phyloP scores from a whole-genome alignment of 2,797 vertebrate species.

The Geotrypetes seraphini region DNA sequence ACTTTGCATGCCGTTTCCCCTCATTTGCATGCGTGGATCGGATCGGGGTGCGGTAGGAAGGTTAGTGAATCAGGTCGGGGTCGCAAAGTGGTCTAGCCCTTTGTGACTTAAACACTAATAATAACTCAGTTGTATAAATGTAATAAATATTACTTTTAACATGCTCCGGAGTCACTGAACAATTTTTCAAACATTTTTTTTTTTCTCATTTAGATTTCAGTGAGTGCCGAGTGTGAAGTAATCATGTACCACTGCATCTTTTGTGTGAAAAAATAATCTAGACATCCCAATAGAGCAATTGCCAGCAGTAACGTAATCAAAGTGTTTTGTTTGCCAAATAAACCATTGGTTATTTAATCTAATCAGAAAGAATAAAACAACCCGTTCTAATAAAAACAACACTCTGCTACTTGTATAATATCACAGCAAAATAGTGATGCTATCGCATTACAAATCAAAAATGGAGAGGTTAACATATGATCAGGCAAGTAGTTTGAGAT shows the following conservation, averaged over 20 bases:
- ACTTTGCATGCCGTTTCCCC: too few relatives aligned
- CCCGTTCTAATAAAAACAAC: slow-evolving; percentile 1
- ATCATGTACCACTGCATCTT: background rate
- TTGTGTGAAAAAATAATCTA: background rate
- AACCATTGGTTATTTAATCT: slow-evolving; percentile 14
- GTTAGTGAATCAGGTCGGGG: too few relatives aligned
- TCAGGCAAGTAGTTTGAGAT: too few relatives aligned
- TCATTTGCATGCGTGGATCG: too few relatives aligned
- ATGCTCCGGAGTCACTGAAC: slow-evolving; percentile 23
- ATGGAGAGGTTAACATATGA: too few relatives aligned
- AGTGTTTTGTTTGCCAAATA: slow-evolving; percentile 13
- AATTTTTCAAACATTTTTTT: slow-evolving; percentile 15
- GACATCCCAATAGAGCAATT: slow-evolving; percentile 15
- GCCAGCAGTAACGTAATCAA: slow-evolving; percentile 11
- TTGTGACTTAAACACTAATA: slow-evolving; percentile 29
- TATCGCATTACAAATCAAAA: slow-evolving; percentile 6
- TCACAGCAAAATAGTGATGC: slow-evolving; percentile 9
- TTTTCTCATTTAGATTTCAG: slow-evolving; percentile 17
- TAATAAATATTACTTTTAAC: slow-evolving; percentile 20
- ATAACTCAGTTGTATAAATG: slow-evolving; percentile 25
- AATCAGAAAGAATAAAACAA: slow-evolving; percentile 9
- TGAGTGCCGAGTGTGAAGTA: slow-evolving; percentile 1
- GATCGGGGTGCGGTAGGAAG: too few relatives aligned
- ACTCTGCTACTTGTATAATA: background rate
- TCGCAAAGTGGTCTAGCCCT: too few relatives aligned